A percentile compares a stretch with the other conserved stretches of the same genome.
Evolutionary conservation across 2,797 vertebrate species (phyloP).

Genomic region (Crax fasciolata): DNA sequence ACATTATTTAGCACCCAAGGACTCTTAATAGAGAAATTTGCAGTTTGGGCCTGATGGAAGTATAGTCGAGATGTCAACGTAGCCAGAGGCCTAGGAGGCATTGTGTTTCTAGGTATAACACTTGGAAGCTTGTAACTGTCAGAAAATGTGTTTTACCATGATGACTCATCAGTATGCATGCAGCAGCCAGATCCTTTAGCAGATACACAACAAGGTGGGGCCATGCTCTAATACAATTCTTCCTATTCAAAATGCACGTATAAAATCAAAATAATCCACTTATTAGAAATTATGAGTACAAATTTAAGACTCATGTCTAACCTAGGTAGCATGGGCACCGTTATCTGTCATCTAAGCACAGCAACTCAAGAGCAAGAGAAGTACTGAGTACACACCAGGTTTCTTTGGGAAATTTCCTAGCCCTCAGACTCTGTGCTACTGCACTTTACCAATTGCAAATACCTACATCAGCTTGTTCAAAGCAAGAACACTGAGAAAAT

Average conservation of each 20-base stretch:
- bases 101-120: not conserved
- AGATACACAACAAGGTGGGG: not conserved
- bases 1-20: not conserved
- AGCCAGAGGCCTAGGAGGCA: not conserved
- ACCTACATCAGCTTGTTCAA: not conserved
- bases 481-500: not conserved
- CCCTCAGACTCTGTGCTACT: not conserved
- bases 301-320: not conserved
- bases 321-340: not conserved
- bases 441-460: not conserved
- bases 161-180: not conserved
- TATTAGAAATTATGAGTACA: not conserved
- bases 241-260: not conserved
- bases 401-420: not conserved
- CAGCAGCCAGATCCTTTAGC: not conserved
- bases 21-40: not conserved
- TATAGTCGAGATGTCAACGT: not conserved
- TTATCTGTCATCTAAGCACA: not conserved
- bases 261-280: not conserved
- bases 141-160: not conserved
- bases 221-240: not conserved
- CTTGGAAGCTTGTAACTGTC: conserved; percentile 37
- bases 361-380: not conserved
- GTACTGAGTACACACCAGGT: not conserved
- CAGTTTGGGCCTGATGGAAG: not conserved